Percentiles rank a stretch among this genome's conserved stretches.
Evolutionary conservation across 2,113 vertebrate genomes (phyloP).

Genomic region (Lophius piscatorius): DNA sequence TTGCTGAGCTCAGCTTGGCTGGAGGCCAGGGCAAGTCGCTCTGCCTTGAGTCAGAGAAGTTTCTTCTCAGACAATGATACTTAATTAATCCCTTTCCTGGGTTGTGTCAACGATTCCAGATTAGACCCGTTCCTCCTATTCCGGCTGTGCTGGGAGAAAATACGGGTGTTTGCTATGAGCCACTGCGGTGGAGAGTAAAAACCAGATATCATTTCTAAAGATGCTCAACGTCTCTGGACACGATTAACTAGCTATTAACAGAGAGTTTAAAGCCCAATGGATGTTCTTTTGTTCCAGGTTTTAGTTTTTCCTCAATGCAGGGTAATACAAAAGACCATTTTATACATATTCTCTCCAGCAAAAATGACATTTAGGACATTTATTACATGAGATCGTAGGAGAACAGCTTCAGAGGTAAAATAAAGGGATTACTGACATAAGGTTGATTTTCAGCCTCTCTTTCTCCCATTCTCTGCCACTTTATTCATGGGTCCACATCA

Average conservation of each 20-base stretch:
- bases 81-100: conserved; percentile 78
- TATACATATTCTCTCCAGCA: conserved; percentile 19
- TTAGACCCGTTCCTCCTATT: conserved; percentile 72
- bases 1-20: conserved; percentile 81
- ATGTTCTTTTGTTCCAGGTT: background rate
- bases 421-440: conserved; percentile 78
- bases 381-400: conserved; percentile 35
- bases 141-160: conserved; percentile 33
- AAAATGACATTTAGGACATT: conserved; percentile 30
- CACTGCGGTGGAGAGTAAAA: conserved; percentile 53
- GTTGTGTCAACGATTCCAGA: conserved; percentile 78
- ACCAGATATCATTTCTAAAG: conserved; percentile 47
- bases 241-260: conserved; percentile 30
- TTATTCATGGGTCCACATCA: background rate
- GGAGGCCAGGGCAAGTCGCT: conserved; percentile 63
- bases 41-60: conserved; percentile 63
- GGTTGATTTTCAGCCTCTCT: conserved; percentile 1
- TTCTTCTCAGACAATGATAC: conserved; percentile 78
- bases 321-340: conserved; percentile 22
- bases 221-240: conserved; percentile 37
- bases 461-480: background rate
- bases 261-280: conserved; percentile 13
- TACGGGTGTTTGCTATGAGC: conserved; percentile 30
- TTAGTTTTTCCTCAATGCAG: no score
- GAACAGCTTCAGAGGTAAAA: conserved; percentile 48